Percentiles rank a stretch among this genome's conserved stretches.
Conservation (phyloP, 2,888 invertebrate species). For the Prosopocoilus inquinatus region DNA sequence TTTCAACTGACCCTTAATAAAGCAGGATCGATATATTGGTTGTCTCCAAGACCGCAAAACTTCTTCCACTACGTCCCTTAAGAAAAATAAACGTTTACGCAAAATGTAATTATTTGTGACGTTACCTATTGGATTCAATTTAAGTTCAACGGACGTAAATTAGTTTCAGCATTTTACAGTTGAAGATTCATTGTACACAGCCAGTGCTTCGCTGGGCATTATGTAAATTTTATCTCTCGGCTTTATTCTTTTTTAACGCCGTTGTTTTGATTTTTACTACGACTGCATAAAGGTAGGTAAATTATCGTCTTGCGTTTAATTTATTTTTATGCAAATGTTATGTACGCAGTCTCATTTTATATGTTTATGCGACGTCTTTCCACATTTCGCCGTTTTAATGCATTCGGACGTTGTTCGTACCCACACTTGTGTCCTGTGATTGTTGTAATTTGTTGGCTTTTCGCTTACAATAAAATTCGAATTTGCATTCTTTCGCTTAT, state of each 20-base stretch:
- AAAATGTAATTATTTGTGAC: too few relatives aligned
- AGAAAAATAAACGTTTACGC: too few relatives aligned
- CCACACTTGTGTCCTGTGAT: neutral
- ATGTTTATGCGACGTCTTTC: slow-evolving; percentile 8
- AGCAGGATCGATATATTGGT: too few relatives aligned
- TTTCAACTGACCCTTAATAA: too few relatives aligned
- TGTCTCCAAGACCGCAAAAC: too few relatives aligned
- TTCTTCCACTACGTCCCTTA: too few relatives aligned
- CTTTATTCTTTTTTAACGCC: neutral
- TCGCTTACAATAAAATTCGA: neutral
- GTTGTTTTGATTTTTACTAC: slow-evolving; percentile 4
- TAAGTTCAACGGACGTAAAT: too few relatives aligned
- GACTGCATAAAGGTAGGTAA: slow-evolving; percentile 5
- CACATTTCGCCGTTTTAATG: slow-evolving; percentile 8
- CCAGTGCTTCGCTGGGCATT: neutral
- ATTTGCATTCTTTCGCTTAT: neutral
- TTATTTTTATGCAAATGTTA: slow-evolving; percentile 17
- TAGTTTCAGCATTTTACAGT: neutral
- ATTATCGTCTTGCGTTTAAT: slow-evolving; percentile 11
- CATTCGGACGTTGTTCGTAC: neutral
- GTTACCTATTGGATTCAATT: too few relatives aligned
- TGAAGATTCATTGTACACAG: neutral
- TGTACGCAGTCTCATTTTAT: slow-evolving; percentile 12
- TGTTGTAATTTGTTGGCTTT: neutral
- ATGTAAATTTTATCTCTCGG: slow-evolving; percentile 2